Evolutionary conservation across 2,888 invertebrate species (phyloP).

Genomic region (Drosophila ezoana): DNA sequence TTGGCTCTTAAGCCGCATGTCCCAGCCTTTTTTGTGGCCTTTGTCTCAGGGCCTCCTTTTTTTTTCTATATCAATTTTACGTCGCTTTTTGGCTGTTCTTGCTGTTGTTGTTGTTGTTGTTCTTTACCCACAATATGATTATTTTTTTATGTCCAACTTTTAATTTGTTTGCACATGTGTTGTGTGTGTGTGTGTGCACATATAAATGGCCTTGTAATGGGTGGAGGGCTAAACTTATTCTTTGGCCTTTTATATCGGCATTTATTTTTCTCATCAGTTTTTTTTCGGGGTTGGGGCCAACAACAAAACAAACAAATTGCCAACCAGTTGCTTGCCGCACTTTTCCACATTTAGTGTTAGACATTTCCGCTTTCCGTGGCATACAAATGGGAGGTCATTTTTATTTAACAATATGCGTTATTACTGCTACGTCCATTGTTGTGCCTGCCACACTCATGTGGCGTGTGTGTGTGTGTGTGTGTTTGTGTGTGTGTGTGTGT

Average conservation of each 20-base stretch:
- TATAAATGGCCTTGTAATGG: not conserved
- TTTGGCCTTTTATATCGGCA: conserved; percentile 47
- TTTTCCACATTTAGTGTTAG: conserved; percentile 43
- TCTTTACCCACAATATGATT: conserved; percentile 70
- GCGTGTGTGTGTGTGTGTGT: conserved; percentile 2
- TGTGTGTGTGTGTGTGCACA: conserved; percentile 5
- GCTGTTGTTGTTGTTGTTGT: conserved; percentile 36
- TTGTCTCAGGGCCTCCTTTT: conserved; percentile 45
- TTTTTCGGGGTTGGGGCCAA: conserved; percentile 11
- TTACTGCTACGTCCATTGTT: conserved; percentile 34
- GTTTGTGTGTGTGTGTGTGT: conserved; percentile 12
- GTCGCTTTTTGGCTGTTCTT: conserved; percentile 42
- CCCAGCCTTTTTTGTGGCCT: conserved; percentile 22
- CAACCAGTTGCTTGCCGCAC: conserved; percentile 67
- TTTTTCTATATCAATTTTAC: conserved; percentile 63
- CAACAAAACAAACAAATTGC: conserved; percentile 49
- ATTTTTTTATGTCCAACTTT: conserved; percentile 78
- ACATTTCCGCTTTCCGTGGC: conserved; percentile 60
- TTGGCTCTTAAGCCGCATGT: conserved; percentile 37
- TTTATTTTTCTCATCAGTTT: conserved; percentile 46
- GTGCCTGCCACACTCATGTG: no score
- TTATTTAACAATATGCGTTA: conserved; percentile 68
- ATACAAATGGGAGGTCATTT: conserved; percentile 63
- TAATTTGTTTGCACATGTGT: conserved; percentile 79
- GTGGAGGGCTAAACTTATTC: conserved; percentile 15